These are phyloP conservation scores for Diploscapter pachys DNA, from an alignment of 1,140 invertebrate species.

Conservation along the genomic window DNA sequence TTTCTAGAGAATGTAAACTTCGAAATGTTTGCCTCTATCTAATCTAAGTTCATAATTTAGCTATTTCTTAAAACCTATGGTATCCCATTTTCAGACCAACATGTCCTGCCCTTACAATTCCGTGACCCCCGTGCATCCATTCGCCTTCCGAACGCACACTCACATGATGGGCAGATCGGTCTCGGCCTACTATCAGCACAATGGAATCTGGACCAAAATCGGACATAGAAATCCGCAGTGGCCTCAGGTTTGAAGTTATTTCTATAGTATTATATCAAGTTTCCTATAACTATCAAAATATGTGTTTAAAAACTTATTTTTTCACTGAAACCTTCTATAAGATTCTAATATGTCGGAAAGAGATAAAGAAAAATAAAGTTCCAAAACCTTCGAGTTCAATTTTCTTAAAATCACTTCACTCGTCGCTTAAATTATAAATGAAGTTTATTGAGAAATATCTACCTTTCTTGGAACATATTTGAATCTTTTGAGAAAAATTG, in stretches of 20 bases:
- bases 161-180: conserved; percentile 57
- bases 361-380: not conserved
- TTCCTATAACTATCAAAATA: too few species aligned
- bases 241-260: conserved; percentile 49
- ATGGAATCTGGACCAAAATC: conserved; percentile 54
- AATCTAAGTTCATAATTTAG: not conserved
- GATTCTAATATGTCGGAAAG: too few species aligned
- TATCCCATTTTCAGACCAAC: conserved; percentile 30
- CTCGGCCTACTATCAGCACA: conserved; percentile 54
- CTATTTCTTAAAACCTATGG: not conserved
- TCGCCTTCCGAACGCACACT: conserved; percentile 59
- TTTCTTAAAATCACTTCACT: too few species aligned
- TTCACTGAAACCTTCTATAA: too few species aligned
- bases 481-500: too few species aligned
- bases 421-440: too few species aligned
- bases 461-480: too few species aligned
- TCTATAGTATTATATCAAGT: too few species aligned
- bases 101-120: conserved; percentile 49
- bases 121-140: conserved; percentile 53
- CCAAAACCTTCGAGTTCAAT: too few species aligned
- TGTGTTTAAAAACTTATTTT: too few species aligned
- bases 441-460: too few species aligned
- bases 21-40: not conserved
- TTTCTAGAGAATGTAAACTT: too few species aligned
- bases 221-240: conserved; percentile 60